These are phyloP conservation scores for Osmerus mordax DNA, from an alignment of 2,113 vertebrate species.

Conservation along the genomic window DNA sequence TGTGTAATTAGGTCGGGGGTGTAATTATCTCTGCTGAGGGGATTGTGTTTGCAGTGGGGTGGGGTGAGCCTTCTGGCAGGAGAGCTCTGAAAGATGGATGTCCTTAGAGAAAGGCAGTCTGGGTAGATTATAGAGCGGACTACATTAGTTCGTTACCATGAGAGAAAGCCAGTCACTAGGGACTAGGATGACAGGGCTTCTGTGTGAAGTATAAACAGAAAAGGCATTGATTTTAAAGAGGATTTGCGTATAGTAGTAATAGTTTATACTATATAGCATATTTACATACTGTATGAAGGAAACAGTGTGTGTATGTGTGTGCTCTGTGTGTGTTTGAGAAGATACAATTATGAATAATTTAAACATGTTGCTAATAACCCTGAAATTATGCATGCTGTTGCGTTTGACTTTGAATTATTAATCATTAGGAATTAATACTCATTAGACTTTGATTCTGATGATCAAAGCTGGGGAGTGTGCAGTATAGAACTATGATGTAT, in stretches of 20 bases:
- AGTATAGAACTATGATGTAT: not conserved
- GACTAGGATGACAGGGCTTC: not conserved
- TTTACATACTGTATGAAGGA: not conserved
- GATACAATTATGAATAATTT: conserved; percentile 19
- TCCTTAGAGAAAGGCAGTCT: conserved; percentile 37
- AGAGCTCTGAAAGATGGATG: conserved; percentile 39
- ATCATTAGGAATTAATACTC: conserved; percentile 28
- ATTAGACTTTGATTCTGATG: conserved; percentile 19
- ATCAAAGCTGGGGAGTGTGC: conserved; percentile 19
- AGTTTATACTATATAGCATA: not conserved
- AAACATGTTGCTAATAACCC: conserved; percentile 18
- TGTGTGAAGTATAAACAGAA: not conserved
- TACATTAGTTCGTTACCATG: conserved; percentile 14
- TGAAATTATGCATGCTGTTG: conserved; percentile 17
- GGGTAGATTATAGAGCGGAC: conserved; percentile 22
- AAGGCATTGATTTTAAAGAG: not conserved
- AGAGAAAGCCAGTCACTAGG: conserved; percentile 15
- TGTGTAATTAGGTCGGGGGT: conserved; percentile 57
- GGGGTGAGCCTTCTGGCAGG: conserved; percentile 33
- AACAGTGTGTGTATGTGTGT: not conserved
- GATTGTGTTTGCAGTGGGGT: conserved; percentile 43
- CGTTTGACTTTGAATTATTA: conserved; percentile 30
- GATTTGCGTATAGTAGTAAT: not conserved
- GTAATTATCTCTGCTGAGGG: conserved; percentile 55
- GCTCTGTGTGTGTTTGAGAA: not conserved